Conservation (phyloP, 2,797 vertebrate species). For the Lepilemur septentrionalis region DNA sequence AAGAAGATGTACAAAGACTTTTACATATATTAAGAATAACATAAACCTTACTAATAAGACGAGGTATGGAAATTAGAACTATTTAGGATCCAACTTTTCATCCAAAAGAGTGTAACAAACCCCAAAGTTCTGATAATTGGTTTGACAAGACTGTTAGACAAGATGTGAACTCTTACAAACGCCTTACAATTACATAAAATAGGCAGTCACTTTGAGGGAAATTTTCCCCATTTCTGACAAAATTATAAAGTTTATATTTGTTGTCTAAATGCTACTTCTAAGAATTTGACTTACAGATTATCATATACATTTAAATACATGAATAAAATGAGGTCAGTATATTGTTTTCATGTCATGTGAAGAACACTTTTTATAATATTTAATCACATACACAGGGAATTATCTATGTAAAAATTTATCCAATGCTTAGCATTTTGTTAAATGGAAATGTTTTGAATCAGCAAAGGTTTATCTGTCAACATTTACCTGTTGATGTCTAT, state of each 20-base stretch:
- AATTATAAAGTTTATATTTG: neutral
- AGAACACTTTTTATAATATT: neutral
- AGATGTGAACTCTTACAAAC: neutral
- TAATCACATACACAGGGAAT: neutral
- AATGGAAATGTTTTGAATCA: neutral
- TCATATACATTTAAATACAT: neutral
- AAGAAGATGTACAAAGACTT: neutral
- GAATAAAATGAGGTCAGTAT: neutral
- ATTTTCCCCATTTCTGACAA: neutral
- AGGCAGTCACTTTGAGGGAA: neutral
- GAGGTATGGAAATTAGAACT: neutral
- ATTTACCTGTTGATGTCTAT: neutral
- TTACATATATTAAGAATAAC: neutral
- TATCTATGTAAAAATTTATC: neutral
- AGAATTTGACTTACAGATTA: neutral
- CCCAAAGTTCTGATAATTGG: neutral
- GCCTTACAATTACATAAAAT: neutral
- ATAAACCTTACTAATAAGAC: neutral
- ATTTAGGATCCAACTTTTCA: neutral
- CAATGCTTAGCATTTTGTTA: neutral
- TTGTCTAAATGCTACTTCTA: neutral
- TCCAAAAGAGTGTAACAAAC: neutral
- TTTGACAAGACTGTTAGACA: neutral
- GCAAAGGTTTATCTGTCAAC: neutral
- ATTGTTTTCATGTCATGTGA: neutral